Conservation (phyloP, 2,113 vertebrate species). For the Spheniscus mendiculus region DNA sequence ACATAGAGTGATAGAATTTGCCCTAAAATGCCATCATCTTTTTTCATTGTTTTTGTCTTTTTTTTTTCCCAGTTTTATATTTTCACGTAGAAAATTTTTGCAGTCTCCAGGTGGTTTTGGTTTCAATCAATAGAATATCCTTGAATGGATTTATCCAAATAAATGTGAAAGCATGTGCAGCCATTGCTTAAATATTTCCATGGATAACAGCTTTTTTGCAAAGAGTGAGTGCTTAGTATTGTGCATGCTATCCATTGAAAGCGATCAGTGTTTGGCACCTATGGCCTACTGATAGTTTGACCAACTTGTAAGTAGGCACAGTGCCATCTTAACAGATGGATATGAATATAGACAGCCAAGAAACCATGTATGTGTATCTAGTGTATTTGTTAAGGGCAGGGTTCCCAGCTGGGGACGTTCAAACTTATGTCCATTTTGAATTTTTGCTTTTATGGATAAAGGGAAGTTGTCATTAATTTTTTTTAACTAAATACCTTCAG, state of each 20-base stretch:
- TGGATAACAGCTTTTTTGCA: slow-evolving; percentile 15
- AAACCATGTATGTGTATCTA: slow-evolving; percentile 76
- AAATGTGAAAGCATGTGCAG: slow-evolving; percentile 15
- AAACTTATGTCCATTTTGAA: slow-evolving; percentile 76
- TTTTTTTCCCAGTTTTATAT: neutral
- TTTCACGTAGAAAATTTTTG: neutral
- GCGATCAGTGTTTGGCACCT: slow-evolving; percentile 78
- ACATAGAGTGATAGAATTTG: neutral
- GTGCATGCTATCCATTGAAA: slow-evolving; percentile 73
- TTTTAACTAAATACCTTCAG: slow-evolving; percentile 22
- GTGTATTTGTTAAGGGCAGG: slow-evolving; percentile 77
- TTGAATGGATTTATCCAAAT: neutral
- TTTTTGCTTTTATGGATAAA: slow-evolving; percentile 71
- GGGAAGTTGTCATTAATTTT: slow-evolving; percentile 57
- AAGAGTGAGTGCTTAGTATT: slow-evolving; percentile 52
- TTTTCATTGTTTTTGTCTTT: neutral
- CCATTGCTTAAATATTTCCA: slow-evolving; percentile 32
- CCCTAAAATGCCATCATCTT: neutral
- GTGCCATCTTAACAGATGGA: slow-evolving; percentile 77
- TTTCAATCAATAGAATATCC: neutral
- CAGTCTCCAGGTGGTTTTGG: neutral
- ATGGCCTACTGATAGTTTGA: slow-evolving; percentile 79
- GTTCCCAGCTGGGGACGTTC: slow-evolving; percentile 74
- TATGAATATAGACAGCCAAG: slow-evolving; percentile 72
- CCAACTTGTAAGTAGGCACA: slow-evolving; percentile 79